Percentiles rank a stretch among this genome's conserved stretches.
Conservation (phyloP, 2,888 invertebrate genomes). For the Drosophila neonasuta region DNA sequence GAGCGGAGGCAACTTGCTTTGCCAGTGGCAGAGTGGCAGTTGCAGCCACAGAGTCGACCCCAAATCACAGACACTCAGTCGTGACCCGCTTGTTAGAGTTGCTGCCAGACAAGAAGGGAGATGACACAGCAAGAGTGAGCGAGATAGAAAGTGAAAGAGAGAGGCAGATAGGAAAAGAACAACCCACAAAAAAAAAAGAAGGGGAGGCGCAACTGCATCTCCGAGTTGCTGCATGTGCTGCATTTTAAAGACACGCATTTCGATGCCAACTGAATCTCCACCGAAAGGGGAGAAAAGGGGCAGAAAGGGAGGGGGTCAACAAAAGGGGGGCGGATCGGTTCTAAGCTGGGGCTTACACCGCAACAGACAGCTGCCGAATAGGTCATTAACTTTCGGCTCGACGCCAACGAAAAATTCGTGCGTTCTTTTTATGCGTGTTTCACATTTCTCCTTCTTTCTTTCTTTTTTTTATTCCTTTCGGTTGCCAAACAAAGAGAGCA, state of each 20-base stretch:
- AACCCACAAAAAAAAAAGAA: background rate
- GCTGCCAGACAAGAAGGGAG: background rate
- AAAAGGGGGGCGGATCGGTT: background rate
- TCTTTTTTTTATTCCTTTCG: background rate
- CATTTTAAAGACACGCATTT: slow-evolving; percentile 53
- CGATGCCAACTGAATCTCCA: slow-evolving; percentile 24
- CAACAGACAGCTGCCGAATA: slow-evolving; percentile 24
- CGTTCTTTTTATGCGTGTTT: slow-evolving; percentile 7
- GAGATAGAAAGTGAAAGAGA: background rate
- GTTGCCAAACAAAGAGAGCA: background rate
- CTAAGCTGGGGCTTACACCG: background rate
- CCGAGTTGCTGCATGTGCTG: slow-evolving; percentile 39
- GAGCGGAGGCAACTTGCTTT: background rate
- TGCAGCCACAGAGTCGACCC: slow-evolving; percentile 56
- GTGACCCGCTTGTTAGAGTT: slow-evolving; percentile 43
- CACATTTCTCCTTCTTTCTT: background rate
- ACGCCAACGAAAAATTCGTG: slow-evolving; percentile 15
- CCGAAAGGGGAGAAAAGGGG: background rate
- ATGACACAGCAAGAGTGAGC: background rate
- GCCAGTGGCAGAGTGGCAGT: slow-evolving; percentile 15
- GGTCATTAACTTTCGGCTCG: slow-evolving; percentile 45
- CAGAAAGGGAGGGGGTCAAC: too few relatives aligned
- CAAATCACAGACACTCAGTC: slow-evolving; percentile 54
- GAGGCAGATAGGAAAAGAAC: background rate
- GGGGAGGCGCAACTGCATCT: slow-evolving; percentile 20